Evolutionary conservation across 2,113 vertebrate genomes (phyloP), one percentile per base, ranked within the genome.

Genomic region (Progne subis): DNA sequence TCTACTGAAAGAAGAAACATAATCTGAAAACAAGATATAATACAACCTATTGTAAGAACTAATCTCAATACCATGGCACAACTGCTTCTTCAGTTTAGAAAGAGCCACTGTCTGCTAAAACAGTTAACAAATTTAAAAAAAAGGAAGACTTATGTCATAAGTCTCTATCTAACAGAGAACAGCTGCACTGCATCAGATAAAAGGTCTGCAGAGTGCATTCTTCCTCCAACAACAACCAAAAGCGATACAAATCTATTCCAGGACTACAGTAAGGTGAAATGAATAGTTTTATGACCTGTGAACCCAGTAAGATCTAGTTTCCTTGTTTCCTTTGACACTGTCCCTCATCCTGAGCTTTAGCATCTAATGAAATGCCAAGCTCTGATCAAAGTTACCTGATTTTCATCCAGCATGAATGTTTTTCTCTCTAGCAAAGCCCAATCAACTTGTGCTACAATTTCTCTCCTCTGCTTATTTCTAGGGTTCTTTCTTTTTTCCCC

Each of bases 101-200:
- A 59, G 47, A 82, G 37, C 20, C 25, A 55, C 64, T 1, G 6
- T 64, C 85, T 94, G 79, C 65, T 92, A 86, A 93, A 90, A 20
- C 28, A 94, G 71, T 80, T 63, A 94, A 44, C 31, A 70, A 63
- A 82, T 71, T 39, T 17, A 49, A 76, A 82, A 69, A 47, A 47
- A 37, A n/a, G 31, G 7, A 50, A 11, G 25, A 39, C 31, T 71
- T 89, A 85, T 74, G 78, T 77, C 41, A 4, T 59, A 85, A 95
- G 76, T 53, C 70, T 69, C 87, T 44, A 23, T 55, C 78, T 76
- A 80, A 83, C 43, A 39, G 55, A 83, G 88, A 93, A 84, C 95
- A 93, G 95, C 92, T 94, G 95, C 85, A 86, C 26, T 81, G 64
- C 63, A 86, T 93, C 86, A 86, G 88, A 86, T 83, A 95, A 92